Base-by-base conservation (phyloP, 2,113 vertebrate species). In the Potamarius usumacintae region DNA sequence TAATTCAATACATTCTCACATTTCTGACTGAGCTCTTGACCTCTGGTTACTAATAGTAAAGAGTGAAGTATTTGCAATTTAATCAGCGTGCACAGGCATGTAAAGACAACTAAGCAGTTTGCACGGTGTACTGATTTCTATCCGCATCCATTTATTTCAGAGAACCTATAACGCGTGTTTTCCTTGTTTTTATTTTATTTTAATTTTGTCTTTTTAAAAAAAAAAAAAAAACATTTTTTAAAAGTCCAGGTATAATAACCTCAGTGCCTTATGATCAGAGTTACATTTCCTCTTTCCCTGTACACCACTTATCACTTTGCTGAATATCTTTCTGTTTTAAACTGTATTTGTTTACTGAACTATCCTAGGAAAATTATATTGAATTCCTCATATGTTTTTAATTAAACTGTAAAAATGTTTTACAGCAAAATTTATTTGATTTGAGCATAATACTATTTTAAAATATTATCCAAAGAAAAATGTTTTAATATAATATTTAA, bases 401-500 rank as follows among this genome's bases (percentile, higher is more conserved):
- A 20, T 48, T 48, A 74, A 2, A 25, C 25, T 80, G 18, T 42
- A 55, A 53, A 63, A 30, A 57, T 52, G 15, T 86, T 87, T 87
- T 76, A 10, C 62, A 69, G 76, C 6, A 80, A 86, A 42, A 9
- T 67, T 81, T 53, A 86, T 86, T 86, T 86, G 62, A 81, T 86
- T 58, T 86, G 12, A 57, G 50, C 48, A 85, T 79, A 18, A 53
- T 65, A 15, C 12, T 52, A n/a, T 76, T 72, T 85, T 77, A 63
- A 78, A 50, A 79, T 80, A 79, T n/a, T 67, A 67, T 81, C 30
- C 62, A 81, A 86, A 86, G 77, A 81, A 80, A 58, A 81, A 69
- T 77, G 85, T 80, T 86, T 86, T 81, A 71, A 86, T 86, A 86
- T 81, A 86, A 86, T 86, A 60, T 81, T 81, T 86, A 86, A 81